Percentiles rank a stretch among this genome's conserved stretches.
Evolutionary conservation across 2,888 invertebrate genomes (phyloP).

Genomic region (Lissonota sp.): DNA sequence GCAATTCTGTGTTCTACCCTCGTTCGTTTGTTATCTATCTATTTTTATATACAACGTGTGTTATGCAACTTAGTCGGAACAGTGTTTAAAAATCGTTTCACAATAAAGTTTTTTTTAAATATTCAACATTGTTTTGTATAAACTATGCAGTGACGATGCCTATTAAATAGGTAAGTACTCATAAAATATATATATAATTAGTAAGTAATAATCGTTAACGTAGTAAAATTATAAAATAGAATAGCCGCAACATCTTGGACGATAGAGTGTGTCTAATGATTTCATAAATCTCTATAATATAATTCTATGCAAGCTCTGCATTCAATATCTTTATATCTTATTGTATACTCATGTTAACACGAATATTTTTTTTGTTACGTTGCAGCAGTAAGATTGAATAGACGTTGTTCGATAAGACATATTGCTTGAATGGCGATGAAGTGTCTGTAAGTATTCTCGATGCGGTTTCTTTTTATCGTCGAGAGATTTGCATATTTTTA

Average conservation of each 20-base stretch:
- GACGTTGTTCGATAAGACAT: constrained; percentile 63
- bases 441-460: constrained; percentile 37
- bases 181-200: constrained; percentile 79
- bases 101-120: constrained; percentile 69
- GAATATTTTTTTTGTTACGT: constrained; percentile 66
- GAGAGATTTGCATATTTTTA: constrained; percentile 5
- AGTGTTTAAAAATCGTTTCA: constrained; percentile 60
- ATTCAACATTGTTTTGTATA: constrained; percentile 76
- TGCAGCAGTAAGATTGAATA: constrained; percentile 71
- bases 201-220: constrained; percentile 74
- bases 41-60: constrained; percentile 74
- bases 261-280: constrained; percentile 69
- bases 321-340: constrained; percentile 70
- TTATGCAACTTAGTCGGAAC: constrained; percentile 73
- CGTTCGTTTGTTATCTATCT: constrained; percentile 64
- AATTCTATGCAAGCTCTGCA: constrained; percentile 70
- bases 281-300: constrained; percentile 62
- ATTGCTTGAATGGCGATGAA: constrained; percentile 70
- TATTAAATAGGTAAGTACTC: constrained; percentile 79
- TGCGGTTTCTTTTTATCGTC: constrained; percentile 1
- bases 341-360: constrained; percentile 27
- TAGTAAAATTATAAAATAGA: constrained; percentile 82
- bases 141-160: constrained; percentile 80
- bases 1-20: constrained; percentile 41
- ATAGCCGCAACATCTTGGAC: constrained; percentile 77